These are phyloP conservation scores for Conomelus anceps DNA, from an alignment of 2,888 invertebrate genomes.

Conservation along the genomic window DNA sequence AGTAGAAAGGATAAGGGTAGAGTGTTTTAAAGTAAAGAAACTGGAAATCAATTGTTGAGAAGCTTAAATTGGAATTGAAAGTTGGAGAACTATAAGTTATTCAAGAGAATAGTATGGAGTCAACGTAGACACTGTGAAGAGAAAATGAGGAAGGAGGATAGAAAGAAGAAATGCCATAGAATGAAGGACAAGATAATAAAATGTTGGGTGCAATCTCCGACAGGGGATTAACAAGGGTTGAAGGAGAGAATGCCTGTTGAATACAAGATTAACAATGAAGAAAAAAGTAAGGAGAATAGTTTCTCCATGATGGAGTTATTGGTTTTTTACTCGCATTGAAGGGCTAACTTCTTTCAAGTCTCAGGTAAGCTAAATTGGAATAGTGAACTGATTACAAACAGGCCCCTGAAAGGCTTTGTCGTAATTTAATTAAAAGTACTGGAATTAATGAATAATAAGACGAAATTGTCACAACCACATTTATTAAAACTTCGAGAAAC, in stretches of 20 bases:
- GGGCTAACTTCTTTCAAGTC: not conserved
- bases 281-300: not conserved
- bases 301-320: not conserved
- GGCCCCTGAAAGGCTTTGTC: not conserved
- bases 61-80: no score
- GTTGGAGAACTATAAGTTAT: no score
- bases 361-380: not conserved
- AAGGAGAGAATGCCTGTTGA: not conserved
- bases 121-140: no score
- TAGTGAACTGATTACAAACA: not conserved
- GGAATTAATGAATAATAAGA: no score
- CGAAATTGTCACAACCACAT: no score
- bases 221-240: not conserved
- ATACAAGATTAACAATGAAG: not conserved
- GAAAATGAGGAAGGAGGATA: not conserved
- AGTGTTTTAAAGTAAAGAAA: no score
- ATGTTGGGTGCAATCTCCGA: not conserved
- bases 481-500: no score
- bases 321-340: not conserved
- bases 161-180: not conserved
- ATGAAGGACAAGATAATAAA: not conserved
- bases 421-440: no score
- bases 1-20: no score
- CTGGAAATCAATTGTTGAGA: no score
- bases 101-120: no score